Evolutionary conservation across 2,888 invertebrate species (phyloP).

Genomic region (Trissolcus japonicus): DNA sequence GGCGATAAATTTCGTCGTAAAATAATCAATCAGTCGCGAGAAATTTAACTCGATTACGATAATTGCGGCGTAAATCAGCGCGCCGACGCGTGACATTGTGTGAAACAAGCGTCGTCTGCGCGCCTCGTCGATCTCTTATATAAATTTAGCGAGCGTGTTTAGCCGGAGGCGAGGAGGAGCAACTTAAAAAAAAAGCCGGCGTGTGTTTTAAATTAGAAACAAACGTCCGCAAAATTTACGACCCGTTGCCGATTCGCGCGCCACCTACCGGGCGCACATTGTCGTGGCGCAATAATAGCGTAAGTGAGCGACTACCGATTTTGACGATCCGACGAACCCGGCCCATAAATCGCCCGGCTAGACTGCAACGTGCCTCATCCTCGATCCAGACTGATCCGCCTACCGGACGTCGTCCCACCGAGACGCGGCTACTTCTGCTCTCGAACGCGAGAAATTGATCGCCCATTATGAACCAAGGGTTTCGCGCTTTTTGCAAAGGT

Average conservation of each 20-base stretch:
- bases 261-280: constrained; percentile 33
- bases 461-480: constrained; percentile 56
- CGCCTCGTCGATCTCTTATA: constrained; percentile 27
- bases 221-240: constrained; percentile 68
- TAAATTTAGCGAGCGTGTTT: constrained; percentile 35
- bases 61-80: constrained; percentile 48
- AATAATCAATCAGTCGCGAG: constrained; percentile 38
- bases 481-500: constrained; percentile 47
- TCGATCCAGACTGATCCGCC: constrained; percentile 44
- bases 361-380: constrained; percentile 48
- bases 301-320: constrained; percentile 49
- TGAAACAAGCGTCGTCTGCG: constrained; percentile 34
- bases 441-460: constrained; percentile 59
- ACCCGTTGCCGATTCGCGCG: constrained; percentile 61
- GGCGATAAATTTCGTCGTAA: constrained; percentile 27
- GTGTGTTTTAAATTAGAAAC: constrained; percentile 69
- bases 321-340: constrained; percentile 55
- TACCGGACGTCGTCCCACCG: constrained; percentile 44
- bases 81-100: constrained; percentile 31
- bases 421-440: constrained; percentile 39
- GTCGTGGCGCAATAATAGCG: constrained; percentile 39
- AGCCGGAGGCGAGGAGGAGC: constrained; percentile 12
- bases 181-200: constrained; percentile 23
- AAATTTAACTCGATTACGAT: constrained; percentile 37
- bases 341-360: constrained; percentile 45